Base-by-base conservation (phyloP, 2,888 invertebrate species). In the Apeira syringaria region DNA sequence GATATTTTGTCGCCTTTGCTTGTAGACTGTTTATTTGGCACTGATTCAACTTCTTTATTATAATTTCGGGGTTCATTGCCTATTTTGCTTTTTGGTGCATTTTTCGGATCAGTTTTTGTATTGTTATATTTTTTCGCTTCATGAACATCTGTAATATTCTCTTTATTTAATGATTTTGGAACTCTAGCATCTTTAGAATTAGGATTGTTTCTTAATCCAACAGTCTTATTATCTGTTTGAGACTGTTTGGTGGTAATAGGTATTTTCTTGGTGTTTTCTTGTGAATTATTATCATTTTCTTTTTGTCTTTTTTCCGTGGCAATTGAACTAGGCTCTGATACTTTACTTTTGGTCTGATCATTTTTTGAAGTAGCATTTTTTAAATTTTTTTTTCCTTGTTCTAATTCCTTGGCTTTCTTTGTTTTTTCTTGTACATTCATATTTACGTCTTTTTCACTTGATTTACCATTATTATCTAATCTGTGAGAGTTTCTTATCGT, bases 381-480 rank as follows among this genome's bases (percentile, higher is more conserved):
- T 24, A 54, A 53, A 27, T 30, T 25, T 31, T 44, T 43, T 29
- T 31, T 45, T 27, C 32, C 11, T 10, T 30, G 22, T 5, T 51
- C 50, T 7, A 25, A 7, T 4, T 37, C 40, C 33, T 36, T 46
- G 12, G 22, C 40, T 8, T 15, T 47, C 26, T 28, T 22, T 38
- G 20, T 13, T 29, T 30, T 25, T 35, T 48, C 31, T 39, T 38
- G 41, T n/a, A 38, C 30, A 15, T 20, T 20, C 13, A 20, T 18
- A 8, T 18, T 45, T 27, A 9, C 38, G 33, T 25, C 41, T 20
- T 32, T 26, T 0, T 15, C 15, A 15, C 3, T 15, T 15, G 15
- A 3, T 18, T 8, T 31, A 3, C 0, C 8, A 0, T 17, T 24
- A 8, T 29, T 9, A n/a, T n/a, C 12, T 1, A 3, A 7, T 20